Conservation (phyloP, 2,113 vertebrate species). For the Brachionichthys hirsutus region DNA sequence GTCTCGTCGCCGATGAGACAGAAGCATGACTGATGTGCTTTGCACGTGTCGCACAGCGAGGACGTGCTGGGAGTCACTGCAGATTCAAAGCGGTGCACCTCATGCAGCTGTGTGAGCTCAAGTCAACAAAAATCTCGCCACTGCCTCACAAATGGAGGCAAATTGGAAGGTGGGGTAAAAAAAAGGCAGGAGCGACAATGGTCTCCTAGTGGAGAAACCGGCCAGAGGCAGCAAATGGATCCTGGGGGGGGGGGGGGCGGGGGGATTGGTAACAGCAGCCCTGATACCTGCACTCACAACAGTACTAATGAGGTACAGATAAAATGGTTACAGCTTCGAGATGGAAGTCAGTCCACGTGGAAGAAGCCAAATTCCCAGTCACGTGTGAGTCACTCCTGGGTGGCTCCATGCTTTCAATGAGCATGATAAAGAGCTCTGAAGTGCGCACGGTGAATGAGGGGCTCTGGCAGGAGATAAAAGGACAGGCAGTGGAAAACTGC, state of each 20-base stretch:
- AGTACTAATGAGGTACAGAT: slow-evolving; percentile 58
- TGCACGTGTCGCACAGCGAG: slow-evolving; percentile 11
- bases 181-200: slow-evolving; percentile 40
- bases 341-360: slow-evolving; percentile 26
- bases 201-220: slow-evolving; percentile 35
- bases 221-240: slow-evolving; percentile 41
- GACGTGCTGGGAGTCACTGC: slow-evolving; percentile 7
- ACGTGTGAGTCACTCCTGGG: slow-evolving; percentile 28
- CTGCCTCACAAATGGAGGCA: slow-evolving; percentile 12
- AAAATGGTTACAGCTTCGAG: slow-evolving; percentile 58
- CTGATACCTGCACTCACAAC: slow-evolving; percentile 31
- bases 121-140: slow-evolving; percentile 15
- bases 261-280: slow-evolving; percentile 46
- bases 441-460: slow-evolving; percentile 48
- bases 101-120: slow-evolving; percentile 1
- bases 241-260: slow-evolving; percentile 25
- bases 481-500: slow-evolving; percentile 46
- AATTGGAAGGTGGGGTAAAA: slow-evolving; percentile 47
- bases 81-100: slow-evolving; percentile 34
- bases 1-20: slow-evolving; percentile 50
- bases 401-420: slow-evolving; percentile 56
- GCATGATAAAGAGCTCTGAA: slow-evolving; percentile 57
- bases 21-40: slow-evolving; percentile 54
- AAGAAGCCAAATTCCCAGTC: slow-evolving; percentile 28
- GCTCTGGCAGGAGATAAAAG: slow-evolving; percentile 61